Evolutionary conservation across 2,797 vertebrate genomes (phyloP), one percentile per base, ranked within the genome.

Genomic region (Halcyon leucocephala): DNA sequence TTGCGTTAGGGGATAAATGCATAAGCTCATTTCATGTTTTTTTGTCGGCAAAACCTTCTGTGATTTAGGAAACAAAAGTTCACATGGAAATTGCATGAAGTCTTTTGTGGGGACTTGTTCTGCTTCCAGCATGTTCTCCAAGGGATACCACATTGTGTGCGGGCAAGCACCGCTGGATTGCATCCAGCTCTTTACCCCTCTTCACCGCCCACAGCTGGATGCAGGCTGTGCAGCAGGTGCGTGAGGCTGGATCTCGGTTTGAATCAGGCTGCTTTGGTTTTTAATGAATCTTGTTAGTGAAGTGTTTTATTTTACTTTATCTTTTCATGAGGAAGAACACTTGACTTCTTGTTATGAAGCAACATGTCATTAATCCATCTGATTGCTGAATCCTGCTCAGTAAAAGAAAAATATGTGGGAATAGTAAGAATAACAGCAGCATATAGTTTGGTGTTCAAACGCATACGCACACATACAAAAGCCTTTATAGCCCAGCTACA

Each of bases 271-370:
- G 79, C 88, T 92, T 93, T 48, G 70, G 90, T 57, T 72, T 91
- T 61, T 90, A 95, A 96, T 82, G 93, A 86, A 89, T 95, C 91
- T 85, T 92, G 74, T 92, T 95, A 94, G 93, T 44, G 37, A 84
- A 94, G 92, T 95, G 92, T 28, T 93, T 95, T 90, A 86, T 88
- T 95, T 96, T 94, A 77, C 67, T 95, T 93, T 89, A 80, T 77
- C 79, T 94, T 93, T 95, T 96, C 91, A 78, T 41, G 12, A 85
- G 70, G 46, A 90, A 55, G 78, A 95, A 66, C 70, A 89, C 52
- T 94, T 82, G 88, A 96, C 64, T 97, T 73, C 78, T 70, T 89
- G 58, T 95, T 91, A 83, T 85, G 67, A 97, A 96, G 89, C n/a
- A 86, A 93, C 77, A 73, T 89, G 85, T 76, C 93, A 95, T 96